phyloP scores from a whole-genome alignment of 2,113 vertebrate species.

The Neodon shergylaensis region DNA sequence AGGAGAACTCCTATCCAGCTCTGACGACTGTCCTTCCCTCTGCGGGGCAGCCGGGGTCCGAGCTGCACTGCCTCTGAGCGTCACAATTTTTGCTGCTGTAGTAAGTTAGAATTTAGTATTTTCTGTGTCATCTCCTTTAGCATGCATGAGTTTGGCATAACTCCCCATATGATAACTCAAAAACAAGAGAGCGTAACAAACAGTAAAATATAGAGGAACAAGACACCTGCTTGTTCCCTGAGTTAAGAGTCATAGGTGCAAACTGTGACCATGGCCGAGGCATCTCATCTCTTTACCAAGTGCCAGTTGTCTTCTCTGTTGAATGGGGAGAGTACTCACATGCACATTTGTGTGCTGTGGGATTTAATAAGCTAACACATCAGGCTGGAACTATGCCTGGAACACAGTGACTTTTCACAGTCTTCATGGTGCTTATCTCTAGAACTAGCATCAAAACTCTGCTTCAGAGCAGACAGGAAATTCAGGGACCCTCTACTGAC shows the following conservation, averaged over 20 bases:
- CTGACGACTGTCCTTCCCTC: not conserved
- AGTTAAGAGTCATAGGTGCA: not conserved
- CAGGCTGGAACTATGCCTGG: not conserved
- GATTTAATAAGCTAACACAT: not conserved
- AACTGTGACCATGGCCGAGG: not conserved
- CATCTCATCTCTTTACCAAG: not conserved
- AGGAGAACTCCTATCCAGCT: not conserved
- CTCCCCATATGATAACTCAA: not conserved
- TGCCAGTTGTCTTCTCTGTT: not conserved
- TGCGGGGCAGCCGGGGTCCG: not conserved
- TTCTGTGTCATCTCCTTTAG: conserved; percentile 32
- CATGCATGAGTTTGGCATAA: not conserved
- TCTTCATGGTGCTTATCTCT: not conserved
- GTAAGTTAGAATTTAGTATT: not conserved
- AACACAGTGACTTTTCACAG: not conserved
- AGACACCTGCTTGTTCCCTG: not conserved
- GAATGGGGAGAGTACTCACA: no score
- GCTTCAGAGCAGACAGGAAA: not conserved
- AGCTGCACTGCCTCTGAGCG: not conserved
- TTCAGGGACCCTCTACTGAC: not conserved
- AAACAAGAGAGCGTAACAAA: conserved; percentile 12
- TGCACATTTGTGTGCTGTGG: not conserved
- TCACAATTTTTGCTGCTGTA: not conserved
- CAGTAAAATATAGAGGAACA: not conserved
- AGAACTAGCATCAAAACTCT: not conserved